Evolutionary conservation across 1,140 invertebrate species (phyloP), one percentile per base, ranked within the genome.

Genomic region (Rhynchophorus ferrugineus): DNA sequence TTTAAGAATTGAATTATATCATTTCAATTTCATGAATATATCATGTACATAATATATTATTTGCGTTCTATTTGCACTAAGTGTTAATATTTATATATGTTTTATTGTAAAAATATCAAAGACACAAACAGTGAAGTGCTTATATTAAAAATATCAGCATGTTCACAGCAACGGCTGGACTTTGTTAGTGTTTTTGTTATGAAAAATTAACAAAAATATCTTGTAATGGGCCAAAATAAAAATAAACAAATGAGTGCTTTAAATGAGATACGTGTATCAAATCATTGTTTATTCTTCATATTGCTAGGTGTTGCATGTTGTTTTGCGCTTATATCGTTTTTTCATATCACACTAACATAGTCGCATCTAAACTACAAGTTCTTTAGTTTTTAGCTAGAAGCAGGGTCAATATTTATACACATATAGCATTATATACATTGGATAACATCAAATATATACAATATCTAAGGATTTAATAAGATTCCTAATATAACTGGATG

Each of bases 121-220:
- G 24, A 6, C 5, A 11, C 11, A 29, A 29, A 29, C 24, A 5
- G 64, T 65, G 66, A 66, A 63, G 47, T 63, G 64, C 59, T 65
- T 57, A 65, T 68, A 66, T 67, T 66, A 45, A 54, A 44, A 57
- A 63, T 65, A 65, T 63, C 55, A 55, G 61, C 57, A 63, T 58
- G 44, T 64, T 64, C 62, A 59, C 57, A 21, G 29, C 16, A 35
- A 53, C 8, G 39, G 16, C 56, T 54, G 58, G 52, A 58, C 53
- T 61, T 61, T 61, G 60, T 58, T 57, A 60, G 57, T 56, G 54
- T 61, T 64, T 63, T 63, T 61, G 60, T 64, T 60, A 64, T 61
- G 60, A 56, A 54, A 63, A 57, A 58, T 61, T 60, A 59, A 61
- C 59, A 61, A 61, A 61, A 54, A 59, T 46, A 52, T 29, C 35